phyloP scores from a whole-genome alignment of 2,888 invertebrate species.

The Liopterus haemorrhoidalis region DNA sequence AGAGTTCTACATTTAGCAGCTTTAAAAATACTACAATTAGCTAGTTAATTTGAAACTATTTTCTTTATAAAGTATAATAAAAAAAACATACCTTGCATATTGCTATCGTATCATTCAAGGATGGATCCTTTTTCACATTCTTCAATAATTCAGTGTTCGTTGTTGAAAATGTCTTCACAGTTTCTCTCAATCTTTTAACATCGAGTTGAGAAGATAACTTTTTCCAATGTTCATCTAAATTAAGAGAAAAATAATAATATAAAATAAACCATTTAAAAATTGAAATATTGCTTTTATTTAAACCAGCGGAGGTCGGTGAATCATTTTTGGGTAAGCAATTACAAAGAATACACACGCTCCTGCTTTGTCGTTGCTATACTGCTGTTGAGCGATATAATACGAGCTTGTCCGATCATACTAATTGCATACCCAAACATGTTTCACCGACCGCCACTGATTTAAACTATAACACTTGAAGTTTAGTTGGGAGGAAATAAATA shows the following conservation, averaged over 20 bases:
- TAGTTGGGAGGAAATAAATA: too few relatives aligned
- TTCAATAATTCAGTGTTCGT: slow-evolving; percentile 45
- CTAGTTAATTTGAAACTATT: background rate
- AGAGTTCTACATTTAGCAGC: background rate
- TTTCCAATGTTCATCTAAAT: slow-evolving; percentile 45
- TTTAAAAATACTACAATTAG: too few relatives aligned
- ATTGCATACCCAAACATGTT: too few relatives aligned
- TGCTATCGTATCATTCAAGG: slow-evolving; percentile 35
- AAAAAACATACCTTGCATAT: slow-evolving; percentile 39
- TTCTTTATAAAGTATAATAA: slow-evolving; percentile 4
- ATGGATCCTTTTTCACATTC: slow-evolving; percentile 45
- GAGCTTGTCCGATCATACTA: too few relatives aligned
- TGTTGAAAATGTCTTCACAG: slow-evolving; percentile 47
- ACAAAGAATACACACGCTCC: too few relatives aligned
- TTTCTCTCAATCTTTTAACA: slow-evolving; percentile 46
- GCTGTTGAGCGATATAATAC: too few relatives aligned
- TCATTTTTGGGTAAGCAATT: too few relatives aligned
- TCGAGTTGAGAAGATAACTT: slow-evolving; percentile 40
- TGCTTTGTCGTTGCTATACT: too few relatives aligned
- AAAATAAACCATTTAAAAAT: slow-evolving; percentile 48
- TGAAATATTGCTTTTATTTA: slow-evolving; percentile 58
- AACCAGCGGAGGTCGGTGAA: too few relatives aligned
- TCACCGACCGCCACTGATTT: too few relatives aligned
- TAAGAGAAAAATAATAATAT: slow-evolving; percentile 23
- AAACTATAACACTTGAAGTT: too few relatives aligned